These are phyloP conservation scores for Pentalonia nigronervosa DNA, from an alignment of 1,140 invertebrate genomes.

Conservation along the genomic window DNA sequence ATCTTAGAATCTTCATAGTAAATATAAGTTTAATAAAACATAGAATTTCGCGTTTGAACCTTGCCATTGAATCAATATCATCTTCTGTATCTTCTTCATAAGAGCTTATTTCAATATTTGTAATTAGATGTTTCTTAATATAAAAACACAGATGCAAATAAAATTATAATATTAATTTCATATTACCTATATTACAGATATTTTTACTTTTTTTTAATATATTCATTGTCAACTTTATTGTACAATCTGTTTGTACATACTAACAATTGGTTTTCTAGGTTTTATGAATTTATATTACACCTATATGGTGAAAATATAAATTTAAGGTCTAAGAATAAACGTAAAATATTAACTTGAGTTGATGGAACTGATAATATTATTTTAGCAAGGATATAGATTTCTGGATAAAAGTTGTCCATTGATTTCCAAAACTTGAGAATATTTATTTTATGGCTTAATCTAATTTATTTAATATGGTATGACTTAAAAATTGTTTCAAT, in stretches of 20 bases:
- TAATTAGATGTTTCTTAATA: no score
- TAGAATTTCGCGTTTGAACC: no score
- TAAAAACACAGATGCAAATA: no score
- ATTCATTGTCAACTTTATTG: background rate
- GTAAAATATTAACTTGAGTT: background rate
- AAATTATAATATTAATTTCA: no score
- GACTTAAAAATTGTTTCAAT: background rate
- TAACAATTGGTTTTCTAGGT: background rate
- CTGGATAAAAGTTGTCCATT: background rate
- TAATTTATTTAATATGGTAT: background rate
- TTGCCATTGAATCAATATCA: no score
- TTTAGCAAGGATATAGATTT: background rate
- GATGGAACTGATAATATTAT: background rate
- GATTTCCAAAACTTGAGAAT: background rate
- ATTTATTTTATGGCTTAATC: background rate
- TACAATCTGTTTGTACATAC: background rate
- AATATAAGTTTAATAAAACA: no score
- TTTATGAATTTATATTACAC: background rate
- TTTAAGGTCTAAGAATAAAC: background rate
- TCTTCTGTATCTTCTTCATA: no score
- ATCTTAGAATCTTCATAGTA: no score
- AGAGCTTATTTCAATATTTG: no score
- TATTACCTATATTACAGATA: no score
- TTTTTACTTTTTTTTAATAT: no score
- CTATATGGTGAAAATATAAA: background rate